These are phyloP conservation scores for Syngnathus floridae DNA, from an alignment of 2,113 vertebrate genomes.

Conservation along the genomic window DNA sequence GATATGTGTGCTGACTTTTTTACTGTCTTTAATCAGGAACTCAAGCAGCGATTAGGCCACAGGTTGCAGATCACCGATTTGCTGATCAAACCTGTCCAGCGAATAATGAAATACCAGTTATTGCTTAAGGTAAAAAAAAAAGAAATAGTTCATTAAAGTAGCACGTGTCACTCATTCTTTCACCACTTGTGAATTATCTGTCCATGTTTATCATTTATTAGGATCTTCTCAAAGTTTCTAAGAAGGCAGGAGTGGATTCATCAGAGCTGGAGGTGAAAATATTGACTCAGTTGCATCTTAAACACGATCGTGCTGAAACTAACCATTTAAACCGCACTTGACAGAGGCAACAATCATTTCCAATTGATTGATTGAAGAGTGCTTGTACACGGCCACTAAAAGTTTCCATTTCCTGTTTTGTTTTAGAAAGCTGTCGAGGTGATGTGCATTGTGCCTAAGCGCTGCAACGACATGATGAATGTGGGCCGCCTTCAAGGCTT, in stretches of 20 bases:
- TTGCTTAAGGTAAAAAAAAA: slow-evolving; percentile 82
- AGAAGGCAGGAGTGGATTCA: slow-evolving; percentile 86
- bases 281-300: not conserved
- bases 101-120: slow-evolving; percentile 98
- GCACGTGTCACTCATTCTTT: slow-evolving; percentile 1
- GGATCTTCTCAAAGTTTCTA: slow-evolving; percentile 95
- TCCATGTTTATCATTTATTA: slow-evolving; percentile 35
- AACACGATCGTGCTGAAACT: not conserved
- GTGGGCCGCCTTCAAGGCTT: slow-evolving; percentile 97
- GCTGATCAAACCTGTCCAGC: slow-evolving; percentile 95
- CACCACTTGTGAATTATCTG: not conserved
- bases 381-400: not conserved
- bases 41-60: slow-evolving; percentile 93
- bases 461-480: slow-evolving; percentile 99
- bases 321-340: not conserved
- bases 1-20: too few species aligned
- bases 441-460: slow-evolving; percentile 97
- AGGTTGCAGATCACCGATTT: slow-evolving; percentile 92
- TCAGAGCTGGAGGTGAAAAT: slow-evolving; percentile 86
- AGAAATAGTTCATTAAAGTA: not conserved
- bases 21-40: slow-evolving; percentile 70
- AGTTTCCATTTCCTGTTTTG: not conserved
- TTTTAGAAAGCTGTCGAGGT: slow-evolving; percentile 93
- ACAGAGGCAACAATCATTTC: not conserved
- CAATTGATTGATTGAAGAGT: not conserved